Base-by-base conservation (phyloP, 2,888 invertebrate genomes). In the Serripes groenlandicus region DNA sequence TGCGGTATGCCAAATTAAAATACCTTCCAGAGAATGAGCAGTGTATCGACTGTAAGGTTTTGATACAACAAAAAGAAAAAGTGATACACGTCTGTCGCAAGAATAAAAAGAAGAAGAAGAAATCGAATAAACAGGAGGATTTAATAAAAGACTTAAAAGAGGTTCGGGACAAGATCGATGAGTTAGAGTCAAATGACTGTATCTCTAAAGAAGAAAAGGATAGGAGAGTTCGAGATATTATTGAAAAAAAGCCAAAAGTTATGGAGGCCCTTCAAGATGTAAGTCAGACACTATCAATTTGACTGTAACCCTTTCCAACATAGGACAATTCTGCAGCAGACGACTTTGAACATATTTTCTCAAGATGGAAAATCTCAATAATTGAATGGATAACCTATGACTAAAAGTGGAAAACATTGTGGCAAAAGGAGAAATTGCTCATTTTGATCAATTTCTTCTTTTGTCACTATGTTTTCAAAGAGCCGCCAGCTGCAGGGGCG, bases 1-100 rank as follows among this genome's bases (percentile, higher is more conserved):
- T 86, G 58, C 81, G 87, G 73, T 90, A 87, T 70, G 81, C 87
- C 23, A 83, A 87, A 49, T 75, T 77, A 34, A 86, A 75, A 70
- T 88, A 86, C 75, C 85, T 86, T 2, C 56, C 62, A 1, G 79
- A 77, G 1, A 70, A 70, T 9, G 86, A 90, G 18, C 78, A 85
- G 54, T 90, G 90, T 64, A 72, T 58, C 5, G 88, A 83, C 26
- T 90, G 90, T 77, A 58, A 69, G 21, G 54, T 70, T 35, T 64
- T 89, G 56, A 74, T 68, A 26, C 71, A 76, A 28, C 73, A 78
- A 30, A 69, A 72, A 23, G 81, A 82, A 42, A 73, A 74, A 74
- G 60, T 81, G n/a, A 56, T 76, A 32, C 78, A 85, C 76, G 78
- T 74, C 9, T 81, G 80, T 76, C 68, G 75, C 15, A 62, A 62